A percentile compares a stretch with the other conserved stretches of the same genome.
Evolutionary conservation across 2,113 vertebrate species (phyloP).

Genomic region (Fregata magnificens): DNA sequence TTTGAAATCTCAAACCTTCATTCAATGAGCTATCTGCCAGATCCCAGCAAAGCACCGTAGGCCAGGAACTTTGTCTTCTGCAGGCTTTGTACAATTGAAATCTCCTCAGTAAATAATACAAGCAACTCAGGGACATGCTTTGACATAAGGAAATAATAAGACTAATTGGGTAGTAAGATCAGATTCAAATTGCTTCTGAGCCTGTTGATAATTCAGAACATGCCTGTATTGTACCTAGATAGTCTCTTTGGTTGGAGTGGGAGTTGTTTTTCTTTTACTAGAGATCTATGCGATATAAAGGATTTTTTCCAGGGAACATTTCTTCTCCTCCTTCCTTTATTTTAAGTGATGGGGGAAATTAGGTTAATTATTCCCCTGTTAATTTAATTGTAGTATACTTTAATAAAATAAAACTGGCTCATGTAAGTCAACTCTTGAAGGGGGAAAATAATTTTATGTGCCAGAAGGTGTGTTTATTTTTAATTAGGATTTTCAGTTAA

Average conservation of each 20-base stretch:
- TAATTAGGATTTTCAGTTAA: slow-evolving; percentile 40
- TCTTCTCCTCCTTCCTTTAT: slow-evolving; percentile 13
- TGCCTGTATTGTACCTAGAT: neutral
- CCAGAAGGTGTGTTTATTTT: slow-evolving; percentile 52
- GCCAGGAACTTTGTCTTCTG: neutral
- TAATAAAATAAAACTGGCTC: slow-evolving; percentile 40
- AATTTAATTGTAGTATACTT: slow-evolving; percentile 19
- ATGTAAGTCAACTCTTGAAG: slow-evolving; percentile 25
- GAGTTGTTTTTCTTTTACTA: slow-evolving; percentile 15
- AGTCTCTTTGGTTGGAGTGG: neutral
- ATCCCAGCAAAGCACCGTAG: neutral
- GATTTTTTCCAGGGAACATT: neutral
- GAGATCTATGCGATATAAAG: neutral
- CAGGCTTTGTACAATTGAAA: neutral
- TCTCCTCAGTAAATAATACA: neutral
- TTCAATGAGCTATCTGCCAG: neutral
- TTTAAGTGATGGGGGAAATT: slow-evolving; percentile 19
- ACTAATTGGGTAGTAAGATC: slow-evolving; percentile 27
- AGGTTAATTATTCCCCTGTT: slow-evolving; percentile 53
- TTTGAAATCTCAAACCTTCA: neutral
- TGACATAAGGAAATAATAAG: slow-evolving; percentile 38
- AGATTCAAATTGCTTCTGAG: slow-evolving; percentile 28
- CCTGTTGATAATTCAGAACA: slow-evolving; percentile 2
- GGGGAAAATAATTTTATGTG: neutral
- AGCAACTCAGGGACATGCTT: slow-evolving; percentile 1